Evolutionary conservation across 2,113 vertebrate species (phyloP).

Genomic region (Sylvia atricapilla): DNA sequence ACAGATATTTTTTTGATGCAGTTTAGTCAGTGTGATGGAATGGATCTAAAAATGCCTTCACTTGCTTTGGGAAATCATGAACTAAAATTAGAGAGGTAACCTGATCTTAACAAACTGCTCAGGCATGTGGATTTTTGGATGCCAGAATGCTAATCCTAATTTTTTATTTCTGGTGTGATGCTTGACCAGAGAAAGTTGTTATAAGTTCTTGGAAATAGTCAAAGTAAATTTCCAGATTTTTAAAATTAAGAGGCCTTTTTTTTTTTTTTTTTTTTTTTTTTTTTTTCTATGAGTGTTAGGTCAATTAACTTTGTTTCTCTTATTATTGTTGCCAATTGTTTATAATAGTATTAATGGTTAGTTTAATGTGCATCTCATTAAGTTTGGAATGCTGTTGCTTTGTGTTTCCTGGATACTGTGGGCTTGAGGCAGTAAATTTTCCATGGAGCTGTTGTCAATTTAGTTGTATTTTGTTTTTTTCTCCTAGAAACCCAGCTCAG

Average conservation of each 20-base stretch:
- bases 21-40: constrained; percentile 27
- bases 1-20: constrained; percentile 33
- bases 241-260: neutral
- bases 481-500: constrained; percentile 93
- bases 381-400: neutral
- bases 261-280: neutral
- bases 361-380: neutral
- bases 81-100: neutral
- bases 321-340: neutral
- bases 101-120: neutral
- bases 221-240: neutral
- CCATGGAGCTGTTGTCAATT: neutral
- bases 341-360: neutral
- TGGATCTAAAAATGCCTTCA: constrained; percentile 26
- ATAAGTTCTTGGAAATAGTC: neutral
- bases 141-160: neutral
- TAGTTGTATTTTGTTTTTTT: constrained; percentile 24
- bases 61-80: neutral
- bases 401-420: neutral
- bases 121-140: neutral
- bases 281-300: neutral
- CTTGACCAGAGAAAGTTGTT: neutral
- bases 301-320: neutral
- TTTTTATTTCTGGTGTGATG: neutral
- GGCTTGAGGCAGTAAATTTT: neutral